These are phyloP conservation scores for Drosophila mauritiana DNA, from an alignment of 1,140 invertebrate species.

Conservation along the genomic window DNA sequence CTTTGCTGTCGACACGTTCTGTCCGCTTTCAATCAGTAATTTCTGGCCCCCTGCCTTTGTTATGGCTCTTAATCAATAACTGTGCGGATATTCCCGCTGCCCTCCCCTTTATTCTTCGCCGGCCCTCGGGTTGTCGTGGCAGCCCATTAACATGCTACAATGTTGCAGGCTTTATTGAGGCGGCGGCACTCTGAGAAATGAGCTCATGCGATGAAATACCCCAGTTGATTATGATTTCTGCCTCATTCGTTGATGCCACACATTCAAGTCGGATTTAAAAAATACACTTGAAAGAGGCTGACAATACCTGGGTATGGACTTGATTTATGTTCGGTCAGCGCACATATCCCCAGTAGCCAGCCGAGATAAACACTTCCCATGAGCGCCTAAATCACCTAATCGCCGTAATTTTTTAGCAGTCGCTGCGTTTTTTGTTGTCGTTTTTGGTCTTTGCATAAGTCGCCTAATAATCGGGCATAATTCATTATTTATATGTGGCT, in stretches of 20 bases:
- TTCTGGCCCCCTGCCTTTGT: constrained; percentile 48
- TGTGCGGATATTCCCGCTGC: constrained; percentile 41
- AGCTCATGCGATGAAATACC: constrained; percentile 22
- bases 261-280: neutral
- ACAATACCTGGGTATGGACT: neutral
- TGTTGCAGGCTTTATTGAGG: constrained; percentile 68
- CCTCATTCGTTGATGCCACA: neutral
- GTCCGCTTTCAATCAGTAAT: constrained; percentile 73
- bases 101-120: neutral
- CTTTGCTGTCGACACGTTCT: constrained; percentile 49
- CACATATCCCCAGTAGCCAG: constrained; percentile 15
- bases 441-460: constrained; percentile 67
- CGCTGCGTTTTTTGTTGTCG: constrained; percentile 11
- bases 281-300: constrained; percentile 2
- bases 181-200: constrained; percentile 37
- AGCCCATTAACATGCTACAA: constrained; percentile 74
- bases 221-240: constrained; percentile 1
- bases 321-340: constrained; percentile 22
- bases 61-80: constrained; percentile 82
- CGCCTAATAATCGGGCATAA: constrained; percentile 78
- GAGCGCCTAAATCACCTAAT: constrained; percentile 68
- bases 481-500: constrained; percentile 76
- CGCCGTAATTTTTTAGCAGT: constrained; percentile 66
- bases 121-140: constrained; percentile 54
- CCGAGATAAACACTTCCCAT: constrained; percentile 31